Percentiles rank a stretch among this genome's conserved stretches.
phyloP scores from a whole-genome alignment of 1,140 invertebrate species.

The Brevipalpus yothersi region DNA sequence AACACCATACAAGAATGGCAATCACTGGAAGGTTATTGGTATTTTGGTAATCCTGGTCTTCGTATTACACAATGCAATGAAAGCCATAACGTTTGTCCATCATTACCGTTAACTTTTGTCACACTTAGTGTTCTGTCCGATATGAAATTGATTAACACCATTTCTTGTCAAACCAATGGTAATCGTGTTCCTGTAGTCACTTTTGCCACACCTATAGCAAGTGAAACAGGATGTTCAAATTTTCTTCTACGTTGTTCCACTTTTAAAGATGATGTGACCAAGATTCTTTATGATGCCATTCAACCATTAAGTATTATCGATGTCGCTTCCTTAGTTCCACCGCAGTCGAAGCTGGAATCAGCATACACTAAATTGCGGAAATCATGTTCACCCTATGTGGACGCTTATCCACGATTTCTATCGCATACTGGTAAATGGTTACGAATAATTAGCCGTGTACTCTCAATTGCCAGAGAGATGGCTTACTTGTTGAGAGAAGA shows the following conservation, averaged over 20 bases:
- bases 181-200: constrained; percentile 7
- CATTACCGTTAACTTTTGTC: constrained; percentile 5
- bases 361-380: constrained; percentile 5
- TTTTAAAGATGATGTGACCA: not conserved
- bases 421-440: constrained; percentile 8
- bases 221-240: not conserved
- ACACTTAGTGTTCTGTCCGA: constrained; percentile 3
- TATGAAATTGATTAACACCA: not conserved
- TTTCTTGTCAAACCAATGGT: not conserved
- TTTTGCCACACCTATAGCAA: not conserved
- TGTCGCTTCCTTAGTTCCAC: not conserved
- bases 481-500: constrained; percentile 3
- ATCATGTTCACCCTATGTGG: not conserved
- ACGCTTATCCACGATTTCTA: constrained; percentile 1
- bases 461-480: constrained; percentile 1
- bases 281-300: constrained; percentile 1
- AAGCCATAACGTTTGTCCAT: constrained; percentile 2
- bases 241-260: constrained; percentile 3
- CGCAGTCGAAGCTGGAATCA: not conserved
- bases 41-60: not conserved
- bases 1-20: constrained; percentile 6
- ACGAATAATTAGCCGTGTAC: not conserved
- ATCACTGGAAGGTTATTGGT: constrained; percentile 4
- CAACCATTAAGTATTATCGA: constrained; percentile 3
- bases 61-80: constrained; percentile 9